Evolutionary conservation across 2,113 vertebrate species (phyloP).

Genomic region (Struthio camelus): DNA sequence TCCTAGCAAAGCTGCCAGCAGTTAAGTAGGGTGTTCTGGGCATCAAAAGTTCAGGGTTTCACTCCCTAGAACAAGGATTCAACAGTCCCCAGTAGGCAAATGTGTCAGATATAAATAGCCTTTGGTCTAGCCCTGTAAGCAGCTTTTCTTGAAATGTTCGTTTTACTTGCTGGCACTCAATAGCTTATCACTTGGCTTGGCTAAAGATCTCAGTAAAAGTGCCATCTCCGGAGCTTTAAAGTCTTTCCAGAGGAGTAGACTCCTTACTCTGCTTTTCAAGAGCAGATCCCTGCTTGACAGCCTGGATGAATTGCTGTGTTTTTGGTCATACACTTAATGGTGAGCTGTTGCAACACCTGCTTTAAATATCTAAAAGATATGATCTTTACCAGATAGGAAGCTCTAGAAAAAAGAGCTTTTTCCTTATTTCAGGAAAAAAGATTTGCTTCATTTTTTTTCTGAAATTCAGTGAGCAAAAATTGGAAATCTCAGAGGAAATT

Average conservation of each 20-base stretch:
- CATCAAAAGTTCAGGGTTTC: not conserved
- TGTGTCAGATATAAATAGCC: not conserved
- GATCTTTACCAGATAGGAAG: not conserved
- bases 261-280: not conserved
- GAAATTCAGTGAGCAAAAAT: not conserved
- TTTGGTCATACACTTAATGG: not conserved
- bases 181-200: not conserved
- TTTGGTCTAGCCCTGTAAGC: not conserved
- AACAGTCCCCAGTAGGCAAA: no score
- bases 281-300: accelerated
- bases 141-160: not conserved
- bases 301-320: not conserved
- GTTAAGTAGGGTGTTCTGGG: accelerated
- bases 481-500: not conserved
- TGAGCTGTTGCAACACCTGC: not conserved
- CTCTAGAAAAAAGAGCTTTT: no score
- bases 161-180: not conserved
- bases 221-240: not conserved
- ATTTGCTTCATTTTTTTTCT: not conserved
- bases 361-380: not conserved
- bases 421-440: not conserved
- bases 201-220: not conserved
- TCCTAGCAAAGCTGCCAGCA: not conserved
- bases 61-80: not conserved
- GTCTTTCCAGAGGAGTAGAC: not conserved